These are phyloP conservation scores for Drosophila tani DNA, from an alignment of 1,140 invertebrate species.

Conservation along the genomic window DNA sequence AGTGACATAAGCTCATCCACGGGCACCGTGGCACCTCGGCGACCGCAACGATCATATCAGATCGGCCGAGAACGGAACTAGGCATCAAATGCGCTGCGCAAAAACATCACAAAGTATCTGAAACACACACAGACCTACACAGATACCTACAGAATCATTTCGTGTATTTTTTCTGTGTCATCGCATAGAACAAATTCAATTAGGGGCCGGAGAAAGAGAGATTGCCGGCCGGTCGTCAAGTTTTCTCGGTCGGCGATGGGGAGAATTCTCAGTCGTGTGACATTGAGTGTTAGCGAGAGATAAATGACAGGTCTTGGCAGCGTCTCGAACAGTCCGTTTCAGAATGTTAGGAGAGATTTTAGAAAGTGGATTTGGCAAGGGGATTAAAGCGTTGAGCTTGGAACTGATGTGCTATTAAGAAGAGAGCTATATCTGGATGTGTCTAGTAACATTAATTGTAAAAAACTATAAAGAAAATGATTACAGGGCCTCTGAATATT, in stretches of 20 bases:
- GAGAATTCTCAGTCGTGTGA: constrained; percentile 34
- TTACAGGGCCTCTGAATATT: too few species aligned
- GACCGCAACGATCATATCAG: constrained; percentile 47
- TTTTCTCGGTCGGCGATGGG: constrained; percentile 22
- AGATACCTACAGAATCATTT: constrained; percentile 24
- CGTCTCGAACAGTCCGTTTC: constrained; percentile 20
- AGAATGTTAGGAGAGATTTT: constrained; percentile 26
- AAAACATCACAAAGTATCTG: constrained; percentile 47
- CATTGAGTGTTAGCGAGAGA: constrained; percentile 60
- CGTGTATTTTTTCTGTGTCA: constrained; percentile 53
- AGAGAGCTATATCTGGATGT: neutral
- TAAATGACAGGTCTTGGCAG: constrained; percentile 62
- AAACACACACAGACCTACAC: constrained; percentile 2
- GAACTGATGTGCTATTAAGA: neutral
- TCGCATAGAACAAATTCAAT: constrained; percentile 57
- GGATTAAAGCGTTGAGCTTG: constrained; percentile 13
- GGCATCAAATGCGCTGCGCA: constrained; percentile 69
- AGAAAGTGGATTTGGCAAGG: constrained; percentile 37
- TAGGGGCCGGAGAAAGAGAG: constrained; percentile 34
- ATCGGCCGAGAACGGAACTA: constrained; percentile 49
- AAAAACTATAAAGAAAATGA: neutral
- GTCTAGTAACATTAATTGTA: neutral
- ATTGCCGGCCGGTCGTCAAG: constrained; percentile 49
- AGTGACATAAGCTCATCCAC: constrained; percentile 76
- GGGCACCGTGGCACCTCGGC: constrained; percentile 20